Percentiles rank a stretch among this genome's conserved stretches.
Evolutionary conservation across 2,113 vertebrate genomes (phyloP).

Genomic region (Myrmecobius fasciatus): DNA sequence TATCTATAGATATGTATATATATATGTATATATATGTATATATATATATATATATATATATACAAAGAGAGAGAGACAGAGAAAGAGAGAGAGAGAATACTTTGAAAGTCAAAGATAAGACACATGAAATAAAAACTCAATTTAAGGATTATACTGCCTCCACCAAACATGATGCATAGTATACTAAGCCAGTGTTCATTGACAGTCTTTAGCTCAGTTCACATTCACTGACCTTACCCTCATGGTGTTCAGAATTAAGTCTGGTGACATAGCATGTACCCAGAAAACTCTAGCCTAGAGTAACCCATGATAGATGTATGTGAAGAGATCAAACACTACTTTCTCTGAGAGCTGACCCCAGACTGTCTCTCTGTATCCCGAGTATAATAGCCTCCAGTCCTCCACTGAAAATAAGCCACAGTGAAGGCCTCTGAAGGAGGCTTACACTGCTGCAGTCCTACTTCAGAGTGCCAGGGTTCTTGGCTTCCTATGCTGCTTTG

Average conservation of each 20-base stretch:
- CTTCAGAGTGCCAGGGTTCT: background rate
- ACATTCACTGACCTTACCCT: background rate
- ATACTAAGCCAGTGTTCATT: background rate
- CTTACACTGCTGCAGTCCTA: background rate
- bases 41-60: too few species aligned
- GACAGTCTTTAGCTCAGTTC: background rate
- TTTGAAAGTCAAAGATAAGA: too few species aligned
- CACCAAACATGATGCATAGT: background rate
- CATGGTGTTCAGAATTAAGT: background rate
- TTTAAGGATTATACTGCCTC: background rate
- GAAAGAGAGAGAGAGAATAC: too few species aligned
- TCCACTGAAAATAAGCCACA: background rate
- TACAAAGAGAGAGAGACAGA: too few species aligned
- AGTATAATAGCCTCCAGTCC: background rate
- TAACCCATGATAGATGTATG: background rate
- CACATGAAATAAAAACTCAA: too few species aligned
- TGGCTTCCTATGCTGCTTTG: slow-evolving; percentile 42
- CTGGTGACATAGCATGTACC: background rate
- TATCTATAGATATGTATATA: too few species aligned
- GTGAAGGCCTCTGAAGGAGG: background rate
- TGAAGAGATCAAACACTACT: background rate
- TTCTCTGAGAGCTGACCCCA: background rate
- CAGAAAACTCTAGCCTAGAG: background rate
- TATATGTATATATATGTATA: too few species aligned
- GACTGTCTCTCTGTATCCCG: background rate